These are phyloP conservation scores for Leucophenga maculata DNA, from an alignment of 2,888 invertebrate species.

Conservation along the genomic window DNA sequence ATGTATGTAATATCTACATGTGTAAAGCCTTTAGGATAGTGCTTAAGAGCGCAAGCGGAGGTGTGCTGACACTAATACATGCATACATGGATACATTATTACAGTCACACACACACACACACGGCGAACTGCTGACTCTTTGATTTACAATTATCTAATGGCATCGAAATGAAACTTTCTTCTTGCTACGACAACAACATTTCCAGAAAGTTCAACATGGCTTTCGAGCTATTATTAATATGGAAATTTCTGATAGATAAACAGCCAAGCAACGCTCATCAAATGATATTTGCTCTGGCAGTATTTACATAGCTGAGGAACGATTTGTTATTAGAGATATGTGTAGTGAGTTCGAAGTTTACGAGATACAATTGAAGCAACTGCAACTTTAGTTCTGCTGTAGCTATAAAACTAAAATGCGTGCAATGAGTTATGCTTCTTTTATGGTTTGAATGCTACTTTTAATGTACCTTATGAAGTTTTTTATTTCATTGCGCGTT, in stretches of 20 bases:
- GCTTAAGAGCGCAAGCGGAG: not conserved
- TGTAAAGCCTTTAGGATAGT: not conserved
- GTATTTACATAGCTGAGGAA: no score
- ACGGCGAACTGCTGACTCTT: not conserved
- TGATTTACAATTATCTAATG: conserved; percentile 18
- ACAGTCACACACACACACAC: no score
- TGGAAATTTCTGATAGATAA: no score
- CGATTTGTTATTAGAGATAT: no score
- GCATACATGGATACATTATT: not conserved
- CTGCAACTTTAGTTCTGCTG: no score
- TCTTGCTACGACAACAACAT: not conserved
- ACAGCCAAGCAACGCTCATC: no score
- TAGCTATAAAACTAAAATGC: no score
- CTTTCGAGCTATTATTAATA: no score
- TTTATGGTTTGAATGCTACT: not conserved
- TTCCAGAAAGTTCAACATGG: no score
- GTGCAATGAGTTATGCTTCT: not conserved
- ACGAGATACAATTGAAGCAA: no score
- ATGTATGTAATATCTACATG: not conserved
- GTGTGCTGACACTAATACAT: not conserved
- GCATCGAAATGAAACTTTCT: not conserved
- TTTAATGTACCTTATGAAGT: not conserved
- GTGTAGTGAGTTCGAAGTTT: no score
- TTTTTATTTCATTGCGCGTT: not conserved
- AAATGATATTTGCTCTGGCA: no score